phyloP scores from a whole-genome alignment of 1,140 invertebrate genomes.

The Colletes latitarsis region DNA sequence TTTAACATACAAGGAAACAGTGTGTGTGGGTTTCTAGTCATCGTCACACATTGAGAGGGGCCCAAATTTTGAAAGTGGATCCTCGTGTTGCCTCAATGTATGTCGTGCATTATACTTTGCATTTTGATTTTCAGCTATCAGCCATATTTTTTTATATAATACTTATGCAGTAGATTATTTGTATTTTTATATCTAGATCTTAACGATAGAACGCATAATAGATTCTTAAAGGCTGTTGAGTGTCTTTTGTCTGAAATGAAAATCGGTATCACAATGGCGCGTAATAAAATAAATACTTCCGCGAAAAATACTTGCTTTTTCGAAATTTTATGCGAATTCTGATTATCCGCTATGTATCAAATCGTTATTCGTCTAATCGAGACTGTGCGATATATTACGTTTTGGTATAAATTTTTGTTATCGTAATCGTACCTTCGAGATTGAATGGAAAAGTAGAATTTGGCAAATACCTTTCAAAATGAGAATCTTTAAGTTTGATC shows the following conservation, averaged over 20 bases:
- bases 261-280: slow-evolving; percentile 32
- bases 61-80: slow-evolving; percentile 26
- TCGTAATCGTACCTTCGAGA: not conserved
- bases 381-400: not conserved
- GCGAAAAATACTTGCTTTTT: slow-evolving; percentile 1
- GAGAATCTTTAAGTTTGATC: not conserved
- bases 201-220: slow-evolving; percentile 33
- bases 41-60: slow-evolving; percentile 63
- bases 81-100: slow-evolving; percentile 51
- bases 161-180: slow-evolving; percentile 9
- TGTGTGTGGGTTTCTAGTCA: slow-evolving; percentile 57
- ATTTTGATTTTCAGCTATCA: slow-evolving; percentile 72
- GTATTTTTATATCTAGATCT: slow-evolving; percentile 41
- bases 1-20: slow-evolving; percentile 23
- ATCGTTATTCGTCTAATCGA: not conserved
- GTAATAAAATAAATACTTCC: slow-evolving; percentile 28
- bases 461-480: not conserved
- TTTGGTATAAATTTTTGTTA: not conserved
- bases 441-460: not conserved
- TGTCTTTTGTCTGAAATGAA: slow-evolving; percentile 11
- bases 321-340: not conserved
- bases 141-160: slow-evolving; percentile 58
- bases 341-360: not conserved
- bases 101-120: slow-evolving; percentile 58
- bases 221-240: slow-evolving; percentile 14